These are phyloP conservation scores for Odontophorus gujanensis DNA, from an alignment of 2,113 vertebrate species.

Conservation along the genomic window DNA sequence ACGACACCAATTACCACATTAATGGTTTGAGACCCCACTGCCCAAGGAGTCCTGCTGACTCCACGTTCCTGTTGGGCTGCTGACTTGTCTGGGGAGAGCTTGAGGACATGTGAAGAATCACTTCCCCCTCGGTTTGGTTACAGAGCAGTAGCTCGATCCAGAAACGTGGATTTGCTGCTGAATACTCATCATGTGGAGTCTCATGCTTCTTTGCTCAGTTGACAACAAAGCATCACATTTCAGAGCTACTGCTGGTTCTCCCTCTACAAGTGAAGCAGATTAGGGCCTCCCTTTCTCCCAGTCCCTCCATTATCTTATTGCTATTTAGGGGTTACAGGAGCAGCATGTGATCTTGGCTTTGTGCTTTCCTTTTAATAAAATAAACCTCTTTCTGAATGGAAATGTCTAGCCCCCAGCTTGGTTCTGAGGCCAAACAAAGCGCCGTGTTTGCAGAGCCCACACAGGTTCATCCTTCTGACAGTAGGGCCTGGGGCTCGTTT, in stretches of 20 bases:
- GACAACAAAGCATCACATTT: not conserved
- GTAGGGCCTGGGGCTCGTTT: not conserved
- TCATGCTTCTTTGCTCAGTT: not conserved
- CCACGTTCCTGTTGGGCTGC: not conserved
- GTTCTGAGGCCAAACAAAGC: not conserved
- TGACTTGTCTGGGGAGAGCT: not conserved
- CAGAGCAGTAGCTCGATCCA: not conserved
- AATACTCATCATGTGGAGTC: not conserved
- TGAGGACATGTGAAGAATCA: not conserved
- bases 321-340: not conserved
- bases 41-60: not conserved
- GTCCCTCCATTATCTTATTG: not conserved
- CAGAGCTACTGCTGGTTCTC: not conserved
- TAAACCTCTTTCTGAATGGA: not conserved
- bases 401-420: not conserved
- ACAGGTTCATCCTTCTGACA: not conserved
- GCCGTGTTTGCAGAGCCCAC: not conserved
- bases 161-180: accelerated
- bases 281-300: not conserved
- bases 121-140: not conserved
- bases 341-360: not conserved
- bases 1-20: no score
- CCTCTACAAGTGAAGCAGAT: accelerated
- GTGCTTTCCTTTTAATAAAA: not conserved
- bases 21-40: not conserved